phyloP scores from a whole-genome alignment of 2,888 invertebrate species.

The Synergus japonicus region DNA sequence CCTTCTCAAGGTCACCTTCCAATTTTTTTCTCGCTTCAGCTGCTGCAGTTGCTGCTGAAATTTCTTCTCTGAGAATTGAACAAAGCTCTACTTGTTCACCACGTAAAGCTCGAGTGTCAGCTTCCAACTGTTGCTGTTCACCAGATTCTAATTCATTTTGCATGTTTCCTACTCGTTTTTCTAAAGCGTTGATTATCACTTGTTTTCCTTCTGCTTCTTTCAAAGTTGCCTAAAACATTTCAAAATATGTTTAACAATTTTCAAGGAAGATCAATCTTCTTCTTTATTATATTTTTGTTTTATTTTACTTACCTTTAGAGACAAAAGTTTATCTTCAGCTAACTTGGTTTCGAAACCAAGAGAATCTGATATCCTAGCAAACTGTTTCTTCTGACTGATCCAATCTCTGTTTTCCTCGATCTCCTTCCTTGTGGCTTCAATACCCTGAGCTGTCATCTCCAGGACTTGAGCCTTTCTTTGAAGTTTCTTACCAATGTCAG shows the following conservation, averaged over 20 bases:
- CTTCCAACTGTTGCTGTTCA: slow-evolving; percentile 89
- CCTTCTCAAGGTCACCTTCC: slow-evolving; percentile 88
- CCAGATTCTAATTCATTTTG: slow-evolving; percentile 90
- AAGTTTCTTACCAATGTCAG: slow-evolving; percentile 90
- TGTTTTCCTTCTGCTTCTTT: slow-evolving; percentile 93
- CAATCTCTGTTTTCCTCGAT: slow-evolving; percentile 89
- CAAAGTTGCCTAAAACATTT: slow-evolving; percentile 79
- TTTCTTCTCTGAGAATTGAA: slow-evolving; percentile 85
- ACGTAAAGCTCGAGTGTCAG: slow-evolving; percentile 84
- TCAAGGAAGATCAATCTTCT: too few species aligned
- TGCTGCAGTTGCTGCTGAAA: slow-evolving; percentile 84
- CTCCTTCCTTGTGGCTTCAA: slow-evolving; percentile 89
- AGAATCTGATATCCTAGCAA: slow-evolving; percentile 83
- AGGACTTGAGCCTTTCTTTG: slow-evolving; percentile 91
- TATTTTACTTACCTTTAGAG: slow-evolving; percentile 79
- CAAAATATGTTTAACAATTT: slow-evolving; percentile 30
- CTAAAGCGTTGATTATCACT: slow-evolving; percentile 88
- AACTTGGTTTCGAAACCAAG: slow-evolving; percentile 88
- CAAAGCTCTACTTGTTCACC: slow-evolving; percentile 87
- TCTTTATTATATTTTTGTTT: too few species aligned
- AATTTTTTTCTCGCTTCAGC: slow-evolving; percentile 86
- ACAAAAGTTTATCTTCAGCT: slow-evolving; percentile 86
- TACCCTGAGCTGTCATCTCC: slow-evolving; percentile 90
- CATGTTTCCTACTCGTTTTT: slow-evolving; percentile 90
- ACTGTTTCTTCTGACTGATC: slow-evolving; percentile 86